Conservation (phyloP, 2,113 vertebrate species). For the Gallinago media region DNA sequence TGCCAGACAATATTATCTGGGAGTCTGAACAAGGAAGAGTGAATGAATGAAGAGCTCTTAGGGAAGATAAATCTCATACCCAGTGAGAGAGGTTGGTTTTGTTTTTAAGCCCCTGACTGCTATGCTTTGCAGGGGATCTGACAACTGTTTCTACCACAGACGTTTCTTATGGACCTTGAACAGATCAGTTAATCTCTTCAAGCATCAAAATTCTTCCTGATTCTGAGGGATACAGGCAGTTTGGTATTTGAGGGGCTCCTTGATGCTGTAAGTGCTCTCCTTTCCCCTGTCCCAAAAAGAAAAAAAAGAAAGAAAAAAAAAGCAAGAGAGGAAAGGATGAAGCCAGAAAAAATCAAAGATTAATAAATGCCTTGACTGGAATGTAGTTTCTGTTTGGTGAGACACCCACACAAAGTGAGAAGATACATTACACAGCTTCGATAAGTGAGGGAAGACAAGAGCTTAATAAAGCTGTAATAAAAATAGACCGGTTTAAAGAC, state of each 20-base stretch:
- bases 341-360: background rate
- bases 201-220: background rate
- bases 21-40: background rate
- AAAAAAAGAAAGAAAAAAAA: no score
- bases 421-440: background rate
- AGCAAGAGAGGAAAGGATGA: background rate
- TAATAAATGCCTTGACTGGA: background rate
- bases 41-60: conserved; percentile 33
- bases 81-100: background rate
- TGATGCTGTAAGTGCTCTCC: background rate
- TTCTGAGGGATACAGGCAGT: background rate
- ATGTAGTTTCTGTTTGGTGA: background rate
- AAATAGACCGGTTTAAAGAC: background rate
- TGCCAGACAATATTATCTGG: conserved; percentile 48
- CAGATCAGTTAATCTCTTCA: background rate
- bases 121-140: background rate
- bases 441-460: background rate
- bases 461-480: background rate
- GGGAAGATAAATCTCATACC: conserved; percentile 16
- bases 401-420: background rate
- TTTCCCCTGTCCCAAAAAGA: no score
- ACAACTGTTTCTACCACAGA: background rate
- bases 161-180: background rate
- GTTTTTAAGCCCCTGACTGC: background rate
- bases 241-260: background rate